phyloP scores from a whole-genome alignment of 2,113 vertebrate species.

The Vimba vimba region DNA sequence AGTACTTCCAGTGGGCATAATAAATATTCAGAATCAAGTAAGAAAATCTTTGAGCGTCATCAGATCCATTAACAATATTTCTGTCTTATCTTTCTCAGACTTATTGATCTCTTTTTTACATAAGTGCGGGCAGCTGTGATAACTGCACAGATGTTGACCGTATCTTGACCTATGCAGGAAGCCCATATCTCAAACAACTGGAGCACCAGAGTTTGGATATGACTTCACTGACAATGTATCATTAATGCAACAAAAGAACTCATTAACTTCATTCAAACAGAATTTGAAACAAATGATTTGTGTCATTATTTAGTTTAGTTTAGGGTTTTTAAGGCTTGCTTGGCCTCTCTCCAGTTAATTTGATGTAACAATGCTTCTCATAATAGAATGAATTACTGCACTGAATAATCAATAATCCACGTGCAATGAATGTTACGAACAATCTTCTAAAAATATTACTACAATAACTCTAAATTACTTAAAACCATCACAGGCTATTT shows the following conservation, averaged over 20 bases:
- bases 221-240: slow-evolving; percentile 72
- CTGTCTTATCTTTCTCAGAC: slow-evolving; percentile 69
- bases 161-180: slow-evolving; percentile 52
- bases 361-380: slow-evolving; percentile 81
- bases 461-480: slow-evolving; percentile 49
- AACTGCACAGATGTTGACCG: slow-evolving; percentile 53
- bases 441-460: slow-evolving; percentile 32
- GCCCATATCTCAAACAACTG: slow-evolving; percentile 37
- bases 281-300: slow-evolving; percentile 76
- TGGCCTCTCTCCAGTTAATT: slow-evolving; percentile 82
- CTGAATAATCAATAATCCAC: slow-evolving; percentile 81
- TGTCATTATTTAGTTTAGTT: slow-evolving; percentile 65
- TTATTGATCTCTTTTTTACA: slow-evolving; percentile 74
- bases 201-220: slow-evolving; percentile 37
- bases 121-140: slow-evolving; percentile 63
- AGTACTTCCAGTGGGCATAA: background rate
- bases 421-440: slow-evolving; percentile 77
- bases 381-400: slow-evolving; percentile 73
- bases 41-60: background rate
- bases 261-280: slow-evolving; percentile 77
- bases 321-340: slow-evolving; percentile 72
- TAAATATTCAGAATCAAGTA: background rate
- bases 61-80: slow-evolving; percentile 72
- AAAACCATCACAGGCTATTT: slow-evolving; percentile 36
- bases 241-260: slow-evolving; percentile 82